Evolutionary conservation across 2,113 vertebrate genomes (phyloP).

Genomic region (Syngnathus typhle): DNA sequence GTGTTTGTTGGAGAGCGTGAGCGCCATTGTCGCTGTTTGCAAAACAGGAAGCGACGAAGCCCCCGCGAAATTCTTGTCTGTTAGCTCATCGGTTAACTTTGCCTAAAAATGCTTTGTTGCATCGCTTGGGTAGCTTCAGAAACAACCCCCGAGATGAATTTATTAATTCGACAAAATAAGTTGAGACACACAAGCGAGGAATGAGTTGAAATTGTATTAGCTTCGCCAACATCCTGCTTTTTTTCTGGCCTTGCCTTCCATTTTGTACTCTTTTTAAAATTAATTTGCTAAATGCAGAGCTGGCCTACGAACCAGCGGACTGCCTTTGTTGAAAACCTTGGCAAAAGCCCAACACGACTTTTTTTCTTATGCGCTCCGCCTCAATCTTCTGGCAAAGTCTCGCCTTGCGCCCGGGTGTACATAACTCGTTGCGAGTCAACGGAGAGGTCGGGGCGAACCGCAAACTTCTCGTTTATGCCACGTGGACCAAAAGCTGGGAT

Average conservation of each 20-base stretch:
- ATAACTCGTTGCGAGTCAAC: neutral
- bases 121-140: neutral
- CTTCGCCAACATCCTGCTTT: neutral
- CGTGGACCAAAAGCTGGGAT: neutral
- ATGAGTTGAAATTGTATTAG: neutral
- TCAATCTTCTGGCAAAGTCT: slow-evolving; percentile 5
- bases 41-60: slow-evolving; percentile 39
- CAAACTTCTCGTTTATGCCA: neutral
- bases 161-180: neutral
- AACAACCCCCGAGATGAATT: neutral
- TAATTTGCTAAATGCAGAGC: slow-evolving; percentile 8
- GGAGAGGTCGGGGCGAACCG: neutral
- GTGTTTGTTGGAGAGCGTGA: slow-evolving; percentile 27
- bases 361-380: neutral
- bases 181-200: neutral
- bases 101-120: slow-evolving; percentile 7
- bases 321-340: slow-evolving; percentile 5
- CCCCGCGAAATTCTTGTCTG: slow-evolving; percentile 36
- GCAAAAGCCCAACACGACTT: neutral
- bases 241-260: neutral
- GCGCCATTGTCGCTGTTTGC: slow-evolving; percentile 19
- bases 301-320: slow-evolving; percentile 1
- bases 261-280: neutral
- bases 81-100: slow-evolving; percentile 19
- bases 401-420: neutral